These are phyloP conservation scores for Listronotus bonariensis DNA, from an alignment of 1,140 invertebrate species.

Conservation along the genomic window DNA sequence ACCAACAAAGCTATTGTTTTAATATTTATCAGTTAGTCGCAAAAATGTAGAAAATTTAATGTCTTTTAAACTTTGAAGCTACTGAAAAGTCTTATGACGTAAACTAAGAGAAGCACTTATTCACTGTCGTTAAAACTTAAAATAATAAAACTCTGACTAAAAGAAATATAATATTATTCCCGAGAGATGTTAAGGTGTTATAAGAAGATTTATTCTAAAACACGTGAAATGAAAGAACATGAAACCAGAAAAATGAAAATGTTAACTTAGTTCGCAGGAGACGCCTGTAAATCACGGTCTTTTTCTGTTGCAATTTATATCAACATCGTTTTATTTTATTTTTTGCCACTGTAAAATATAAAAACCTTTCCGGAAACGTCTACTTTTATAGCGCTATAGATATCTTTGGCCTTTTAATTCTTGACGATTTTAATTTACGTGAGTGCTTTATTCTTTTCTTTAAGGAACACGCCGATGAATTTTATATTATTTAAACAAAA, in stretches of 20 bases:
- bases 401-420: constrained; percentile 32
- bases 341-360: constrained; percentile 6
- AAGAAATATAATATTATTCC: constrained; percentile 21
- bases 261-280: constrained; percentile 18
- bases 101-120: no score
- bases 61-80: no score
- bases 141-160: constrained; percentile 18
- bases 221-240: constrained; percentile 23
- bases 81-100: no score
- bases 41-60: no score
- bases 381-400: constrained; percentile 27
- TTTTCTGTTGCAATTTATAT: constrained; percentile 33
- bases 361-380: constrained; percentile 19
- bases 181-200: constrained; percentile 19
- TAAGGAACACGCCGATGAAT: constrained; percentile 13
- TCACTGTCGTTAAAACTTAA: constrained; percentile 2
- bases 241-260: constrained; percentile 31
- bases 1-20: no score
- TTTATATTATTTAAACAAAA: constrained; percentile 26
- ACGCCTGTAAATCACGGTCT: constrained; percentile 25
- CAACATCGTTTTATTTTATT: constrained; percentile 28
- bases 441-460: constrained; percentile 33
- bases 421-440: constrained; percentile 30
- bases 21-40: no score
- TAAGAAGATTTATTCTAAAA: constrained; percentile 29